Evolutionary conservation across 2,797 vertebrate genomes (phyloP), one percentile per base, ranked within the genome.

Genomic region (Ibycter americanus): DNA sequence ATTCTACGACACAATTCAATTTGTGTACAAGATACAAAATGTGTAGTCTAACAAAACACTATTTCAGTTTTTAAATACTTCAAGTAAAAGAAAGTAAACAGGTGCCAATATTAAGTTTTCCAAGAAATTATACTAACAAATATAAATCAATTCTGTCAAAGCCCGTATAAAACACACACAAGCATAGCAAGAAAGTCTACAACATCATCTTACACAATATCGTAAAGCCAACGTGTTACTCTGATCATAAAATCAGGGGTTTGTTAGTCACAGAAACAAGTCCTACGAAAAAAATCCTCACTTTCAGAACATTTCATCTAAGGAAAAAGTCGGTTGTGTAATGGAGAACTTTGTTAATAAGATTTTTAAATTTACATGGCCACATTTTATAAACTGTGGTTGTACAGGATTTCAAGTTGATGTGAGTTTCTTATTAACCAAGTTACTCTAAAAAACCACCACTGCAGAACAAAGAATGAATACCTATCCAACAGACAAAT

Each of bases 321-420:
- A 25, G n/a, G 16, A 87, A 84, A 70, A 68, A 38, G 9, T 31
- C 1, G 1, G 21, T 3, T 20, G 4, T 25, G 15, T 8, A 26
- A 70, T 26, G 5, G 8, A 55, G 20, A 54, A 8, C 4, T 51
- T 46, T 47, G 11, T 26, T 46, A 34, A 44, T 63, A 34, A 58
- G 11, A 54, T 34, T 46, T 46, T n/a, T 2, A 42, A 82, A 65
- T 5, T 4, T 72, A 32, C 6, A 29, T 0, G 2, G 23, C 6
- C 34, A 36, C 4, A 17, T 59, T 83, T 83, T 21, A 49, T n/a
- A 73, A 73, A 4, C 8, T 74, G 36, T 15, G 5, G 16, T 36
- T 1, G 0, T 23, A 19, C 0, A 49, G 31, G 21, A 83, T 71
- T 89, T 79, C 31, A 82, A 36, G 4, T 2, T 83, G 8, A 70